phyloP scores from a whole-genome alignment of 2,113 vertebrate genomes.

The Melanotaenia duboulayi region DNA sequence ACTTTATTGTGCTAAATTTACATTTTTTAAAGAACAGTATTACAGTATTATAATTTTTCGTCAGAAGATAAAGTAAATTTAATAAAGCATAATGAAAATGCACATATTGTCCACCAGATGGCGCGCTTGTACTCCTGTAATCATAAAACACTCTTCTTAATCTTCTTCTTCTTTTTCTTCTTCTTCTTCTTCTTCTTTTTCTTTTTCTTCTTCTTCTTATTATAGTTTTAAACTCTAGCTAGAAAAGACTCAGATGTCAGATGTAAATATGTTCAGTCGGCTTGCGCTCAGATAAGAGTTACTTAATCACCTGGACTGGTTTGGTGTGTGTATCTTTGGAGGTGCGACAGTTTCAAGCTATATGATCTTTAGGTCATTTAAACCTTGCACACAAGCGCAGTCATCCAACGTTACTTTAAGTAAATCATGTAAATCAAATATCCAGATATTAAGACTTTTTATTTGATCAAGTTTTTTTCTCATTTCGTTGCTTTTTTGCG shows the following conservation, averaged over 20 bases:
- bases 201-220: neutral
- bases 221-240: too few relatives aligned
- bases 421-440: conserved; percentile 72
- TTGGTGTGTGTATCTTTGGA: conserved; percentile 76
- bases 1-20: too few relatives aligned
- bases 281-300: conserved; percentile 15
- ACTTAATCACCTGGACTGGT: conserved; percentile 65
- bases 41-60: too few relatives aligned
- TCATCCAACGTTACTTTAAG: neutral
- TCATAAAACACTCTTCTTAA: neutral
- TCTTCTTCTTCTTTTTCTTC: too few relatives aligned
- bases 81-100: neutral
- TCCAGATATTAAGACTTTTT: neutral
- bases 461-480: neutral
- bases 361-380: conserved; percentile 29
- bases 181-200: too few relatives aligned
- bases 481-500: neutral
- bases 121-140: neutral
- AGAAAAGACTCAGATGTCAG: neutral
- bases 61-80: neutral
- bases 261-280: neutral
- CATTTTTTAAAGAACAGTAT: too few relatives aligned
- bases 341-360: conserved; percentile 26
- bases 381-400: conserved; percentile 39
- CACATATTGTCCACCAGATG: conserved; percentile 49